A percentile compares a stretch with the other conserved stretches of the same genome.
Conservation (phyloP, 2,888 invertebrate species). For the Caenorhabditis parvicauda region DNA sequence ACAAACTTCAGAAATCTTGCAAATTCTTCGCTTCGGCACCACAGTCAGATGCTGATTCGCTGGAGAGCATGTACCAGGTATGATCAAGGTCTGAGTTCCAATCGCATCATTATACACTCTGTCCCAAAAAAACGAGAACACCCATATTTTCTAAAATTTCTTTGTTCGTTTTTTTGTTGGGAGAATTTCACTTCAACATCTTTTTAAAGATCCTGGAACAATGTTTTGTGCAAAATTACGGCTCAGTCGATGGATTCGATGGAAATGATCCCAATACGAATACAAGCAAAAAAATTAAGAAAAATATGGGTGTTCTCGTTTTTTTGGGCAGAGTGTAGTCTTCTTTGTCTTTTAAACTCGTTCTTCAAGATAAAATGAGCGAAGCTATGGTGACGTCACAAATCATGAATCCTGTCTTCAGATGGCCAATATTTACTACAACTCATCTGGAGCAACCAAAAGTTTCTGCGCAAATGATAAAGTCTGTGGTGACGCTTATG, state of each 20-base stretch:
- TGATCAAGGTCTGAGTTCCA: not conserved
- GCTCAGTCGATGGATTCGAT: too few species aligned
- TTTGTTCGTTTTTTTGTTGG: too few species aligned
- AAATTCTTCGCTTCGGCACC: slow-evolving; percentile 65
- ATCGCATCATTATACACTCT: not conserved
- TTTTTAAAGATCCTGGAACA: too few species aligned
- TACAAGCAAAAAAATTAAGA: not conserved
- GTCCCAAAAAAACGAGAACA: too few species aligned
- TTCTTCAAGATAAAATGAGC: not conserved
- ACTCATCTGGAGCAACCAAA: slow-evolving; percentile 29
- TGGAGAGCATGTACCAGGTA: slow-evolving; percentile 33
- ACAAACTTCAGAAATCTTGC: slow-evolving; percentile 67
- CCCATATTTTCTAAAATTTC: too few species aligned
- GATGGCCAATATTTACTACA: slow-evolving; percentile 41
- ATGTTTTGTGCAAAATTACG: too few species aligned
- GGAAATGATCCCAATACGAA: too few species aligned
- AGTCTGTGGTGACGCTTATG: slow-evolving; percentile 36
- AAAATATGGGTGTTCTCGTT: too few species aligned
- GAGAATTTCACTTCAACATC: too few species aligned
- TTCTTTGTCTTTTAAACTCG: not conserved
- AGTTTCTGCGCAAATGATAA: slow-evolving; percentile 48
- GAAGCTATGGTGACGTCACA: slow-evolving; percentile 24
- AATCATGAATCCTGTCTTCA: slow-evolving; percentile 3
- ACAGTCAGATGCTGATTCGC: slow-evolving; percentile 29
- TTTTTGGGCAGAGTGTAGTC: not conserved